Evolutionary conservation across 2,888 invertebrate genomes (phyloP).

Genomic region (Cosmopolites sordidus): DNA sequence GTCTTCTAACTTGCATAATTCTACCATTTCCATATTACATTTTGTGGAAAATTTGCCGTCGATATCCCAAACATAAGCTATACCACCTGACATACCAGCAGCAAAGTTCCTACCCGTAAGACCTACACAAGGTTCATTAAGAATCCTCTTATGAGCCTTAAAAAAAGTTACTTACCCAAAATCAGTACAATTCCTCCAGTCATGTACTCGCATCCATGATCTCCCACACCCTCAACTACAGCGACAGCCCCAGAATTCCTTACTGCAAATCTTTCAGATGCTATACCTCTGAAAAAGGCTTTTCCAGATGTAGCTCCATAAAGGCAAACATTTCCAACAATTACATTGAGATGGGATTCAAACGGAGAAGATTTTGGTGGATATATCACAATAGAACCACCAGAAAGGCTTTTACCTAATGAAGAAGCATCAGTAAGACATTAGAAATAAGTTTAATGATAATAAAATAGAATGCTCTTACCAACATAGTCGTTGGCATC

Average conservation of each 20-base stretch:
- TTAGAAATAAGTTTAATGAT: too few relatives aligned
- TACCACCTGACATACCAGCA: conserved; percentile 94
- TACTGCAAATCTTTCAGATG: conserved; percentile 97
- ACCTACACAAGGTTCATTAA: conserved; percentile 50
- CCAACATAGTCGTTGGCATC: conserved; percentile 99
- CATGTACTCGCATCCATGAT: conserved; percentile 99
- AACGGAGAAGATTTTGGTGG: conserved; percentile 85
- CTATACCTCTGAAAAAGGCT: conserved; percentile 86
- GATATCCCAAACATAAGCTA: conserved; percentile 91
- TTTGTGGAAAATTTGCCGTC: conserved; percentile 80
- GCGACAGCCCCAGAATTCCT: conserved; percentile 95
- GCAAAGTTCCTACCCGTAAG: conserved; percentile 97
- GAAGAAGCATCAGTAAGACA: too few relatives aligned
- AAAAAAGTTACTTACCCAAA: conserved; percentile 49
- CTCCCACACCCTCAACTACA: conserved; percentile 97
- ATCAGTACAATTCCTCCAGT: conserved; percentile 91
- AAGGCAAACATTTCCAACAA: conserved; percentile 96
- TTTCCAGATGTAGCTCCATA: conserved; percentile 95
- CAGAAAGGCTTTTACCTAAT: conserved; percentile 79
- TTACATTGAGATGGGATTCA: conserved; percentile 90
- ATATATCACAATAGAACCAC: conserved; percentile 88
- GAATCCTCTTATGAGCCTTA: neutral
- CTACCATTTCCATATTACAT: conserved; percentile 95
- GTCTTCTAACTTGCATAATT: conserved; percentile 74
- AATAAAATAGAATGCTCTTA: conserved; percentile 29